phyloP scores from a whole-genome alignment of 1,140 invertebrate species.

The Neotoxoptera formosana region DNA sequence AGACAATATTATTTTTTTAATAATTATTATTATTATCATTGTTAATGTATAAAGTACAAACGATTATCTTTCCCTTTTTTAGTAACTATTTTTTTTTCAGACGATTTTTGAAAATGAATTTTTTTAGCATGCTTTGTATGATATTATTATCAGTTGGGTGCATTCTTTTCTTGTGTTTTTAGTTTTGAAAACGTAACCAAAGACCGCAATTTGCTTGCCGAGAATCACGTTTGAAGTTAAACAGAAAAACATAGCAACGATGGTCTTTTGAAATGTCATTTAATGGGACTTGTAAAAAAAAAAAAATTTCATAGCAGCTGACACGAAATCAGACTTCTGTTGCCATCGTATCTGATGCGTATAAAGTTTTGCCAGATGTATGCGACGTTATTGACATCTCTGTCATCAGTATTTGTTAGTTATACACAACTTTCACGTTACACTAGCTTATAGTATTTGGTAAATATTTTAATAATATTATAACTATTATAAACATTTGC shows the following conservation, averaged over 20 bases:
- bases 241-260: not conserved
- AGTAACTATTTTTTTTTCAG: not conserved
- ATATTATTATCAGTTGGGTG: too few relatives aligned
- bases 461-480: too few relatives aligned
- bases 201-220: not conserved
- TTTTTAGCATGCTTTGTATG: not conserved
- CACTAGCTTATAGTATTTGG: not conserved
- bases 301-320: not conserved
- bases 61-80: not conserved
- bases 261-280: not conserved
- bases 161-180: not conserved
- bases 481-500: not conserved
- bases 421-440: not conserved
- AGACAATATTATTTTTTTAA: not conserved
- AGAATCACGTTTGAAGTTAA: not conserved
- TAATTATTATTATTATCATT: not conserved
- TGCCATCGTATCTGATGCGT: not conserved
- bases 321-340: not conserved
- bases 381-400: not conserved
- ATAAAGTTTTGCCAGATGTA: not conserved
- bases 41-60: not conserved
- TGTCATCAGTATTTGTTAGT: not conserved
- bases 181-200: not conserved
- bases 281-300: not conserved
- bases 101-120: not conserved